Conservation (phyloP, 1,140 invertebrate genomes). For the Eurosta solidaginis region DNA sequence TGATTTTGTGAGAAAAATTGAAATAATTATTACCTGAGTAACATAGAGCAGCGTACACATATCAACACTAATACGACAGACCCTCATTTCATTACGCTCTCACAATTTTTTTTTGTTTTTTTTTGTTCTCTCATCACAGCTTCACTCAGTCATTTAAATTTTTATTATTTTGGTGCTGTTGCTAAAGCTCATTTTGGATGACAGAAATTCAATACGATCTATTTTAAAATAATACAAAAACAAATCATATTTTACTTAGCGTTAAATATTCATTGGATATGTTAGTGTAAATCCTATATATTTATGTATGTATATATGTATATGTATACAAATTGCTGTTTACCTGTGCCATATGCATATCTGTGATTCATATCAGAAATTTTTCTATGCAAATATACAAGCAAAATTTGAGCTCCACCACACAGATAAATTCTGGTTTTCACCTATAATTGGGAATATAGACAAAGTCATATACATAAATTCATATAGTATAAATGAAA, state of each 20-base stretch:
- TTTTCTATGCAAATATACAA: not conserved
- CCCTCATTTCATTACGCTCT: too few relatives aligned
- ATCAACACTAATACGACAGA: too few relatives aligned
- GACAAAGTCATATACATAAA: not conserved
- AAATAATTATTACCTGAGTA: too few relatives aligned
- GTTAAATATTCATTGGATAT: not conserved
- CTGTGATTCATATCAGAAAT: not conserved
- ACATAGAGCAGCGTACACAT: too few relatives aligned
- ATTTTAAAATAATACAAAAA: constrained; percentile 32
- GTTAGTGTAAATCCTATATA: not conserved
- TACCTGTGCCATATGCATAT: not conserved
- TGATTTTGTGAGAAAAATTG: too few relatives aligned
- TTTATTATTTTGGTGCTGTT: not conserved
- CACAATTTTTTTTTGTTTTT: too few relatives aligned
- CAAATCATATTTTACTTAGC: not conserved
- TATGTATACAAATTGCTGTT: not conserved
- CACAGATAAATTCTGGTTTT: not conserved
- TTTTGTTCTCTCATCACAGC: too few relatives aligned
- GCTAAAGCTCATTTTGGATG: constrained; percentile 5
- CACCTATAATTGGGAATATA: not conserved
- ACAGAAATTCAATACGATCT: constrained; percentile 37
- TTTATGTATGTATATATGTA: not conserved
- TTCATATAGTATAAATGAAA: not conserved
- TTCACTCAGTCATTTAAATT: not conserved
- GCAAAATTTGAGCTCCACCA: not conserved